Evolutionary conservation across 2,797 vertebrate genomes (phyloP), one percentile per base, ranked within the genome.

Genomic region (Australoheros facetus): DNA sequence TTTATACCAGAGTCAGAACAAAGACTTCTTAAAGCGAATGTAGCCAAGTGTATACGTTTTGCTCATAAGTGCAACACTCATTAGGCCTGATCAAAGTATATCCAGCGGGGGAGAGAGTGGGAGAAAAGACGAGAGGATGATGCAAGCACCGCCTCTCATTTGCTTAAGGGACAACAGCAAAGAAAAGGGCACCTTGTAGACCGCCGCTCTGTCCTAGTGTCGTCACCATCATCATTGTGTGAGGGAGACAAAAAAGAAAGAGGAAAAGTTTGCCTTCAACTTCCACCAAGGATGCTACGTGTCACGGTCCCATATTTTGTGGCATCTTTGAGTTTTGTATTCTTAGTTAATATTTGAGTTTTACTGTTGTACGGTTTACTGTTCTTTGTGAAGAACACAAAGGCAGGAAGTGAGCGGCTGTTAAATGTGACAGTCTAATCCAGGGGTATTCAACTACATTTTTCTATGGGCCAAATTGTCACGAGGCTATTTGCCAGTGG

Each of bases 51-150:
- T 81, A 74, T 72, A 77, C 78, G 66, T 87, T 84, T 70, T 45
- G 72, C 73, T 79, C 42, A 16, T 69, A 26, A 82, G 85, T 59
- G 77, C 77, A 84, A 77, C 71, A 1, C 74, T 92, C 82, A 86
- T 91, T 87, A 86, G 1, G 39, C 1, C 71, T 87, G 90, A 92
- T 92, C 89, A 93, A 92, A 94, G 93, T 80, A 9, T 30, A 71
- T 77, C 90, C 89, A 34, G 75, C 48, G 34, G 83, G 78, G 73
- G 12, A 32, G 34, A 10, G 73, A 73, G 88, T 79, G 70, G 83
- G 84, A 75, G 77, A 62, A 73, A 78, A 87, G 87, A 85, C 74
- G 4, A 78, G 66, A 71, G 73, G 56, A 28, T 90, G 89, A 93
- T 84, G 89, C 88, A 91, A 93, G 64, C 3, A 0, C 53, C 11